Evolutionary conservation across 1,140 invertebrate species (phyloP), one percentile per base, ranked within the genome.

Genomic region (Tachypleus tridentatus): DNA sequence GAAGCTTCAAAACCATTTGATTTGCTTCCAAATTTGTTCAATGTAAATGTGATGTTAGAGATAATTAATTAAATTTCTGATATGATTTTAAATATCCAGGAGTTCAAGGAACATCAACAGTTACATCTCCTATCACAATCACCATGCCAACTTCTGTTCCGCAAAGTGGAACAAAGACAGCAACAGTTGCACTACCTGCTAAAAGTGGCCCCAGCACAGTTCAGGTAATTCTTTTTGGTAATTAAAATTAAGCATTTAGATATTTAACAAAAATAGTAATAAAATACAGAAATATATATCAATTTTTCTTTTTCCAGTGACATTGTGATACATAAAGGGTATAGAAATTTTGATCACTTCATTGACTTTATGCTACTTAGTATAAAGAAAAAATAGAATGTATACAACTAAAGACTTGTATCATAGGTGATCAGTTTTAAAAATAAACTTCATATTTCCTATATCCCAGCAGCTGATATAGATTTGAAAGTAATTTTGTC

Each of bases 71-170:
- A 54, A 54, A n/a, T 54, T 9, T 54, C n/a, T 3, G 53, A n/a
- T 9, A 3, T 29, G 29, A 29, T 29, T 29, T 58, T 60, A 49
- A 10, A 4, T 59, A 56, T 54, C 29, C 54, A 67, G 64, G 57
- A 8, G 49, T 61, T 63, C 66, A 68, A 54, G 10, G 49, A 9
- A 9, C 66, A 5, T 60, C 53, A 49, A 54, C 69, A 47, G 29
- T 29, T 29, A 2, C 29, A 29, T 68, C 69, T 47, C 77, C 80
- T 5, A 85, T 84, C 70, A 84, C 82, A 3, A 77, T 85, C 0
- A 85, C 83, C 4, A 78, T 85, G 62, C 74, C 80, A 29, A 78
- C 79, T 50, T 70, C 69, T 58, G 68, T 61, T 54, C 56, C 68
- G 51, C 29, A 29, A 29, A 29, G 29, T 29, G 58, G 56, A 11